phyloP scores from a whole-genome alignment of 92 coral and sea anemone species.

The Metridium senile region DNA sequence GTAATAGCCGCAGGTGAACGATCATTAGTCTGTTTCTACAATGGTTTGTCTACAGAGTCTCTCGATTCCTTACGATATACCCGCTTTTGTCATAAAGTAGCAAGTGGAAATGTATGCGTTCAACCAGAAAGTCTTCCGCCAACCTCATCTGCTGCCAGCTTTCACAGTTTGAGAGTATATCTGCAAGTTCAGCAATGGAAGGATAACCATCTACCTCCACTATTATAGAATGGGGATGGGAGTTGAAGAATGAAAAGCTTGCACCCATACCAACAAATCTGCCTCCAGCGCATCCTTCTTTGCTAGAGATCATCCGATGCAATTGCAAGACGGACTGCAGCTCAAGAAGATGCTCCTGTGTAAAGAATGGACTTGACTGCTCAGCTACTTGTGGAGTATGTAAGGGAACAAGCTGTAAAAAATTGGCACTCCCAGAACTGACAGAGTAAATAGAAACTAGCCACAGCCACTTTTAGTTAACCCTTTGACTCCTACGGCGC shows the following conservation, averaged over 20 bases:
- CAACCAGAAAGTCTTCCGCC: constrained; percentile 22
- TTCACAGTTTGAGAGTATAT: constrained; percentile 39
- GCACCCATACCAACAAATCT: constrained; percentile 30
- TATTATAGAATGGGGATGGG: constrained; percentile 61
- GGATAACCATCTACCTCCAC: constrained; percentile 30
- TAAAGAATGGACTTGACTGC: constrained; percentile 17
- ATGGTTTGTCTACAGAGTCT: too few relatives aligned
- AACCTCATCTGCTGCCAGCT: constrained; percentile 29
- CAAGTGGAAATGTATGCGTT: too few relatives aligned
- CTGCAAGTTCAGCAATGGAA: constrained; percentile 52
- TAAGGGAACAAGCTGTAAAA: constrained; percentile 15
- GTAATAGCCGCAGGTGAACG: constrained; percentile 41
- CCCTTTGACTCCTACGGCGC: too few relatives aligned
- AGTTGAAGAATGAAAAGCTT: constrained; percentile 36
- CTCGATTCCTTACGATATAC: constrained; percentile 22
- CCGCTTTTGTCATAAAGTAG: constrained; percentile 30
- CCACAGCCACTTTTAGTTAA: neutral
- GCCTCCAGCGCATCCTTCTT: constrained; percentile 51
- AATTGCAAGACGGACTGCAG: constrained; percentile 49
- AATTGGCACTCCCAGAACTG: neutral
- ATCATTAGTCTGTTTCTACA: constrained; percentile 37
- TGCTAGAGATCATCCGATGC: constrained; percentile 48
- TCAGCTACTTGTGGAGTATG: constrained; percentile 17
- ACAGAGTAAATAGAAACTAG: constrained; percentile 1
- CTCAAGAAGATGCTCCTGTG: constrained; percentile 41